Evolutionary conservation across 2,888 invertebrate genomes (phyloP), one percentile per base, ranked within the genome.

Genomic region (Melikaiella ostensackeni): DNA sequence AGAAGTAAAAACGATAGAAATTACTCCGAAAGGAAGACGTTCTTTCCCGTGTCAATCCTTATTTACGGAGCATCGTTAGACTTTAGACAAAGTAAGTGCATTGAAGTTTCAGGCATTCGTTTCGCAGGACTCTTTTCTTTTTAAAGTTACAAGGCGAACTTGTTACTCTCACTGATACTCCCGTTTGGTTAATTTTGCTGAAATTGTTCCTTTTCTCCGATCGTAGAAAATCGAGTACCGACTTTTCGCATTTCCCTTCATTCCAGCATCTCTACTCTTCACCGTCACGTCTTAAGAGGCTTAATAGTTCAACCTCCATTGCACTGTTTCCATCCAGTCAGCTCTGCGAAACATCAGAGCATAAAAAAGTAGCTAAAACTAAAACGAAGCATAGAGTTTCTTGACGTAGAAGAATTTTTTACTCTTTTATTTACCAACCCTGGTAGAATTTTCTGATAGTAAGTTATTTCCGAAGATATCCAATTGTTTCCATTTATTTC

Each of bases 81-180:
- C 70, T 70, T 70, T 70, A 70, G 70, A 70, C 50, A 70, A 70
- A 70, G 33, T 70, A 50, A 70, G 70, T 70, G 70, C 70, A 70
- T 30, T 27, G 50, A 70, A 70, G 50, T 33, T 70, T 30, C 30
- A 70, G 50, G 50, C 70, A 55, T 70, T 50, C 50, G 50, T 70
- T 70, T 70, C 70, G 33, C n/a, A 50, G 30, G 30, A 70, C 50
- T 70, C 70, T 50, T 70, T 66, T 70, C 70, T 70, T 46, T 50
- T 9, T 1, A 1, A 70, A 70, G 50, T 50, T 50, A 50, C 70
- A 70, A 50, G 70, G 46, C 30, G n/a, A 70, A 70, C 21, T 50
- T 30, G 50, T 33, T 70, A 50, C 50, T 50, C 30, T 70, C 27
- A 30, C 30, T 70, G 50, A 70, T 70, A 50, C 70, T 50, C 30